Base-by-base conservation (phyloP, 2,113 vertebrate species). In the Morone chrysops region DNA sequence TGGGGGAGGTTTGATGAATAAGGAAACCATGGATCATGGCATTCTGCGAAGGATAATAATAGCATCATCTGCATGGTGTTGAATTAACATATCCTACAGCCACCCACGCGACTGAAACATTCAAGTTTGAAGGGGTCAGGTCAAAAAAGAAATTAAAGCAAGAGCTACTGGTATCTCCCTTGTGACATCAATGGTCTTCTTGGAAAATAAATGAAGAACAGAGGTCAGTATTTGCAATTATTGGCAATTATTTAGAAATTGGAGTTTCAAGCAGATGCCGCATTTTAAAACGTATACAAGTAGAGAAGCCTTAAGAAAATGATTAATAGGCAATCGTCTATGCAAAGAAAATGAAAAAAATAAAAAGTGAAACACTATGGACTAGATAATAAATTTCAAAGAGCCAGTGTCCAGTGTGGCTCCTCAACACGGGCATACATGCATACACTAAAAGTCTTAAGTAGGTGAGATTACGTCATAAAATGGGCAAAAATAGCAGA, bases 21-120 rank as follows among this genome's bases (percentile, higher is more conserved):
- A 90, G 88, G 86, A 88, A 86, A 90, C 82, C 80, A 82, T 82
- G 86, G 90, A 90, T 92, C 87, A 73, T 88, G 80, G 75, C 79
- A 87, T 90, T 90, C 81, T 78, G 72, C 41, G 3, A 48, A 81
- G 82, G 89, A 88, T 89, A 91, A 92, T 90, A 88, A 89, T 69
- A 53, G 88, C 81, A 84, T 87, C 85, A 94, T 94, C 92, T 94
- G 94, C 91, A 91, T 88, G 83, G 76, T 83, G 82, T 67, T 60
- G 68, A 80, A 93, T 93, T 92, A 91, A 88, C 92, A 92, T 92
- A 87, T 79, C 86, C 84, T 89, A 70, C 78, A 89, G 90, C 89
- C 91, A 91, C 92, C 90, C 90, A 92, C 89, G 78, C 89, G 90
- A 93, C 89, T 51, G 38, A 71, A 65, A 82, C 78, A 67, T 81